Percentiles rank a stretch among this genome's conserved stretches.
phyloP scores from a whole-genome alignment of 2,797 vertebrate species.

The Hirundo rustica region DNA sequence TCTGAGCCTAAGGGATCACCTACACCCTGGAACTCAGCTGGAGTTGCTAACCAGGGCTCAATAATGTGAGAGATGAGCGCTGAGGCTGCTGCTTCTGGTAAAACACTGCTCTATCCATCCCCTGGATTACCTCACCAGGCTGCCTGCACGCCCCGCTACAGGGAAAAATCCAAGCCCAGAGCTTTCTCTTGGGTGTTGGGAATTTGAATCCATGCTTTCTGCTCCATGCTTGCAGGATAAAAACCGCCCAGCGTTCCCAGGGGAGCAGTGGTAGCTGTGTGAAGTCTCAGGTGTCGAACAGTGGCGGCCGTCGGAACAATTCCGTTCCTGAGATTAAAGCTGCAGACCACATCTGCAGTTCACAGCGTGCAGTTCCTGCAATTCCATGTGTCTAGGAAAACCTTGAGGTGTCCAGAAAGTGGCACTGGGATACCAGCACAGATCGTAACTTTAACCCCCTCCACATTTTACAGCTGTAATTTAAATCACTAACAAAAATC shows the following conservation, averaged over 20 bases:
- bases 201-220: not conserved
- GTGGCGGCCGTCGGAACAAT: not conserved
- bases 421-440: not conserved
- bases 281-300: not conserved
- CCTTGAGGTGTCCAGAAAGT: not conserved
- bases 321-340: not conserved
- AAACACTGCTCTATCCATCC: not conserved
- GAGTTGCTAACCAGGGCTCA: not conserved
- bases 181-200: not conserved
- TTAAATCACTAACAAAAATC: conserved; percentile 5
- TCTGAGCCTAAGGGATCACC: not conserved
- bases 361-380: not conserved
- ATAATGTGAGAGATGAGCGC: not conserved
- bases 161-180: not conserved
- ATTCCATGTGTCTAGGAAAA: not conserved
- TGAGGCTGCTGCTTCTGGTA: not conserved
- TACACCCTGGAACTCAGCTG: not conserved
- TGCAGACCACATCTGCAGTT: not conserved
- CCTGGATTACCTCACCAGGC: fast-evolving
- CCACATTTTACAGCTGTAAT: not conserved
- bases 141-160: fast-evolving
- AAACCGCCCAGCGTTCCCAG: not conserved
- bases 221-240: fast-evolving
- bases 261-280: not conserved
- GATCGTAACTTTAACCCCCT: not conserved